phyloP scores from a whole-genome alignment of 2,797 vertebrate genomes.

The Brachyrhaphis roseni region DNA sequence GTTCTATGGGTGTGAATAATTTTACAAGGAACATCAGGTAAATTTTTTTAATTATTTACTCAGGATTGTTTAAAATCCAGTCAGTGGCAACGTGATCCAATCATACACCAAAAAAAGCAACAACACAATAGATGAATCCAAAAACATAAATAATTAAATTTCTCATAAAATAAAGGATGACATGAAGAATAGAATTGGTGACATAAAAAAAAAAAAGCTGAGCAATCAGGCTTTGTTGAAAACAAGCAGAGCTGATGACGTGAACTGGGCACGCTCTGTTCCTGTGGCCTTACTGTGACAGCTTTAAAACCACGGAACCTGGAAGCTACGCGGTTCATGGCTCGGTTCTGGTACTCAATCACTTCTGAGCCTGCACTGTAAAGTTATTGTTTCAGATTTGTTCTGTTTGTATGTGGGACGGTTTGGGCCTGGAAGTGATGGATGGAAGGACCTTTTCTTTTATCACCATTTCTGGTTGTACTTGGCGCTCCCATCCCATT shows the following conservation, averaged over 20 bases:
- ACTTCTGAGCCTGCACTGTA: background rate
- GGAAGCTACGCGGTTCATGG: background rate
- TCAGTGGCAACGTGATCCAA: background rate
- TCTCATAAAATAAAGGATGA: background rate
- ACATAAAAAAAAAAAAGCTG: background rate
- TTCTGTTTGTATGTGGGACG: background rate
- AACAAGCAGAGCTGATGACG: background rate
- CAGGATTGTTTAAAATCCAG: background rate
- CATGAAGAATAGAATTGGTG: constrained; percentile 6
- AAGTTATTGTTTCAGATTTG: background rate
- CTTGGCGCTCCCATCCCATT: background rate
- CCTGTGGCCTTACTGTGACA: background rate
- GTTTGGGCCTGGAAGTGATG: background rate
- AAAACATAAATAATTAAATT: background rate
- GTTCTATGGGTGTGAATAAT: background rate
- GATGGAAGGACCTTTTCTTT: background rate
- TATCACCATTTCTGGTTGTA: background rate
- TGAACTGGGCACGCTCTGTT: background rate
- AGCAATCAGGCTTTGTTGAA: background rate
- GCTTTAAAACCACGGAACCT: background rate
- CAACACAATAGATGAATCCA: background rate
- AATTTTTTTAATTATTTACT: background rate
- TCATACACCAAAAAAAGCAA: background rate
- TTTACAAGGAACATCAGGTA: background rate
- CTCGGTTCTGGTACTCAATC: background rate